Conservation (phyloP, 2,888 invertebrate species). For the Elmis aenea region DNA sequence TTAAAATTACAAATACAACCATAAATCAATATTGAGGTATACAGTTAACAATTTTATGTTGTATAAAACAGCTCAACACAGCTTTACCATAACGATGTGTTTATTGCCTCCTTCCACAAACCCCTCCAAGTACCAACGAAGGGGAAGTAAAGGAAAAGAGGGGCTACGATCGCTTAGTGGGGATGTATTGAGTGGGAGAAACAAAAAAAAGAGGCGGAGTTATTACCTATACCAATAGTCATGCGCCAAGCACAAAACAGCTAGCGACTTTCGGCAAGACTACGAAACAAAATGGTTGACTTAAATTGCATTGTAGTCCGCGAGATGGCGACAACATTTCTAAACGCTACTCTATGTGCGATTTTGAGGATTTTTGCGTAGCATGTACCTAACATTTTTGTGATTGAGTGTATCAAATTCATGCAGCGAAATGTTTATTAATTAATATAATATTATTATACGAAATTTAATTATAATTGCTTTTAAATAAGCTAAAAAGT, state of each 20-base stretch:
- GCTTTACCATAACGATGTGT: slow-evolving; percentile 49
- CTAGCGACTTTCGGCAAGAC: slow-evolving; percentile 47
- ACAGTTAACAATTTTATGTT: slow-evolving; percentile 46
- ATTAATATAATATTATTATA: too few relatives aligned
- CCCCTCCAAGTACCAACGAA: slow-evolving; percentile 26
- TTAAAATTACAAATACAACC: slow-evolving; percentile 33
- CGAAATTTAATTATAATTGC: too few relatives aligned
- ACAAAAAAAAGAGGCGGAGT: slow-evolving; percentile 37
- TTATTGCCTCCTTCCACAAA: slow-evolving; percentile 42
- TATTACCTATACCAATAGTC: slow-evolving; percentile 48
- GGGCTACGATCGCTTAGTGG: slow-evolving; percentile 21
- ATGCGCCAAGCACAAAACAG: slow-evolving; percentile 46
- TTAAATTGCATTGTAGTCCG: slow-evolving; percentile 30
- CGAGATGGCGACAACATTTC: slow-evolving; percentile 45
- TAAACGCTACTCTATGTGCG: neutral
- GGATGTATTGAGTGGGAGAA: slow-evolving; percentile 26
- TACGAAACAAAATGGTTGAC: slow-evolving; percentile 60
- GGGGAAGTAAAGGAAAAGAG: slow-evolving; percentile 23
- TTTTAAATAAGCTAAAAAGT: too few relatives aligned
- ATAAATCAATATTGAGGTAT: slow-evolving; percentile 46
- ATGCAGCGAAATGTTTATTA: too few relatives aligned
- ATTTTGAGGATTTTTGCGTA: neutral
- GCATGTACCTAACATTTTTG: too few relatives aligned
- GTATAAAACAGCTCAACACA: slow-evolving; percentile 45
- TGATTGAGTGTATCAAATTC: too few relatives aligned